Conservation (phyloP, 2,888 invertebrate genomes). For the Agrochola lychnidis region DNA sequence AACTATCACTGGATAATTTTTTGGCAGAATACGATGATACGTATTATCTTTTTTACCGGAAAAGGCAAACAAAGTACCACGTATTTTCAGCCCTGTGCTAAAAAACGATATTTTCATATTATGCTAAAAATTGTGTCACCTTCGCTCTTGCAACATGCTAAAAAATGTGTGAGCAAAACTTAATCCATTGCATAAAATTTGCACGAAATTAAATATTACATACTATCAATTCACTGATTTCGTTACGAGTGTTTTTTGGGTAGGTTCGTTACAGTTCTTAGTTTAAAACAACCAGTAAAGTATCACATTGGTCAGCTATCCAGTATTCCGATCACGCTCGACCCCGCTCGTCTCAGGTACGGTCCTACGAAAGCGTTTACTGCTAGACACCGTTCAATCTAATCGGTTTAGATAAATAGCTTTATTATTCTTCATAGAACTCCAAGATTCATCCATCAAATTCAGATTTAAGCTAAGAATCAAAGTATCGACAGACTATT, state of each 20-base stretch:
- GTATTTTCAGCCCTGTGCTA: not conserved
- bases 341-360: conserved; percentile 64
- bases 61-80: not conserved
- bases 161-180: conserved; percentile 5
- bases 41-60: not conserved
- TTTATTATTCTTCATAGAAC: conserved; percentile 13
- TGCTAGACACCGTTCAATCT: conserved; percentile 65
- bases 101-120: not conserved
- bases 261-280: not conserved
- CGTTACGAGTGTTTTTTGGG: not conserved
- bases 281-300: conserved; percentile 34
- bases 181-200: not conserved
- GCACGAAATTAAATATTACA: conserved; percentile 5
- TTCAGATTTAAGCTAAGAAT: not conserved
- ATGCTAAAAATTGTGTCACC: conserved; percentile 1
- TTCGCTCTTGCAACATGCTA: not conserved
- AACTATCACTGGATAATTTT: conserved; percentile 13
- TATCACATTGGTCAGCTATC: conserved; percentile 49
- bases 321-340: conserved; percentile 68
- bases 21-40: not conserved
- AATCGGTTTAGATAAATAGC: conserved; percentile 26
- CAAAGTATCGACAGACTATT: conserved; percentile 2
- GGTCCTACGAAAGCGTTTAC: conserved; percentile 67
- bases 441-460: conserved; percentile 5
- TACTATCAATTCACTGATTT: conserved; percentile 6